phyloP scores from a whole-genome alignment of 2,113 vertebrate genomes.

The Ailurus styani region DNA sequence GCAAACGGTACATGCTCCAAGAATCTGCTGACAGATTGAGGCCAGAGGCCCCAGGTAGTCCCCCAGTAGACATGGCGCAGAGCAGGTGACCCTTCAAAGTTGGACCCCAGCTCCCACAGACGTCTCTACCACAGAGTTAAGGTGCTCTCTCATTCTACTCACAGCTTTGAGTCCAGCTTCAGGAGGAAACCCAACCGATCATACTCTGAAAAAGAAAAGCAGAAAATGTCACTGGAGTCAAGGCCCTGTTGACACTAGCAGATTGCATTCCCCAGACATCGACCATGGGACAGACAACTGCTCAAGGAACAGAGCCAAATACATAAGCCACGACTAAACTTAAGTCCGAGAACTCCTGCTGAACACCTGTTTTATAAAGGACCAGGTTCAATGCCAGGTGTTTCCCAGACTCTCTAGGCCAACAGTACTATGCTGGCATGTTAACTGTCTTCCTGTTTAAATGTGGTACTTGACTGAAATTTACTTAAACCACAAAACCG shows the following conservation, averaged over 20 bases:
- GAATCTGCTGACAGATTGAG: neutral
- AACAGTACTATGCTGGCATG: neutral
- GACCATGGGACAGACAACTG: neutral
- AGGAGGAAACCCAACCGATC: slow-evolving; percentile 96
- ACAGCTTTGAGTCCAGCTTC: slow-evolving; percentile 95
- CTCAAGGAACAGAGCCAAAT: neutral
- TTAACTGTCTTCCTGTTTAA: neutral
- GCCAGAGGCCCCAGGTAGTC: neutral
- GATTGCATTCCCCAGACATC: neutral
- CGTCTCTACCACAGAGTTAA: neutral
- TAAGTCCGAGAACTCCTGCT: neutral
- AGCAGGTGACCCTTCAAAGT: neutral
- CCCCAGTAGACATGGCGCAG: neutral
- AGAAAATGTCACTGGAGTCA: slow-evolving; percentile 24
- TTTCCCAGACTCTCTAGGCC: neutral
- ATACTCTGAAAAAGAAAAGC: slow-evolving; percentile 88
- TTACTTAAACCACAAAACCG: neutral
- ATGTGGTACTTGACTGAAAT: neutral
- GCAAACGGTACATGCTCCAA: neutral
- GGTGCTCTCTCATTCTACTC: slow-evolving; percentile 82
- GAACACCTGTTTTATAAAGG: neutral
- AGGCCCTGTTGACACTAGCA: neutral
- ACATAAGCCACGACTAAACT: neutral
- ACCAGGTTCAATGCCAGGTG: neutral
- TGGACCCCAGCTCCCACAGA: neutral